Percentiles rank a stretch among this genome's conserved stretches.
Evolutionary conservation across 2,888 invertebrate genomes (phyloP).

Genomic region (Watsonalla cultraria): DNA sequence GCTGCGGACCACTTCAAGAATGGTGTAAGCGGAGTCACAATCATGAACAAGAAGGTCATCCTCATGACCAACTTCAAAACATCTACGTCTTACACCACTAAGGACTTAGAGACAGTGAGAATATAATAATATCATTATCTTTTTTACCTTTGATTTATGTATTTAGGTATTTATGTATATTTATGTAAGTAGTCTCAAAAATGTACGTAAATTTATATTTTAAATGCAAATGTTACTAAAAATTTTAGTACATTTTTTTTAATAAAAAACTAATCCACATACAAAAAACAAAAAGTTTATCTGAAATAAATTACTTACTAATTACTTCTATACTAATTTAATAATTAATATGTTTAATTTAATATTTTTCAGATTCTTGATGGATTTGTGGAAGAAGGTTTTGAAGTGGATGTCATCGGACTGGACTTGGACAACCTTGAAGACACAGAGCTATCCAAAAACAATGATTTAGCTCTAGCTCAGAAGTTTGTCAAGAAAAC

Average conservation of each 20-base stretch:
- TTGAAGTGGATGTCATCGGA: constrained; percentile 82
- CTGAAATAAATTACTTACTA: too few species aligned
- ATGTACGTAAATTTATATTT: constrained; percentile 1
- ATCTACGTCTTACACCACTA: constrained; percentile 59
- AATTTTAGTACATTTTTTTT: neutral
- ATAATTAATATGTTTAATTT: constrained; percentile 3
- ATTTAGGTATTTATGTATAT: too few species aligned
- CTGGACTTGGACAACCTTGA: constrained; percentile 32
- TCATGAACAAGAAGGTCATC: constrained; percentile 73
- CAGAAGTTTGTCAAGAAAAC: constrained; percentile 59
- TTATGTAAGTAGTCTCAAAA: neutral
- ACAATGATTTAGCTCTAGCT: constrained; percentile 44
- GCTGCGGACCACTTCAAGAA: constrained; percentile 74
- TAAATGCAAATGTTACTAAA: too few species aligned
- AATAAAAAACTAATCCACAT: neutral
- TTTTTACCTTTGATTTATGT: too few species aligned
- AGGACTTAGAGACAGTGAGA: constrained; percentile 61
- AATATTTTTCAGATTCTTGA: constrained; percentile 56
- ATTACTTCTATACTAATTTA: neutral
- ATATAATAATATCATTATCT: neutral
- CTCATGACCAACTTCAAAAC: constrained; percentile 81
- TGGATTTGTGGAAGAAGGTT: constrained; percentile 74
- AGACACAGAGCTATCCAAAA: constrained; percentile 49
- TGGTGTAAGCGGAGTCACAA: constrained; percentile 37
- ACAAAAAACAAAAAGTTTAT: too few species aligned